A percentile compares a stretch with the other conserved stretches of the same genome.
Conservation (phyloP, 2,888 invertebrate species). For the Nomada flava region DNA sequence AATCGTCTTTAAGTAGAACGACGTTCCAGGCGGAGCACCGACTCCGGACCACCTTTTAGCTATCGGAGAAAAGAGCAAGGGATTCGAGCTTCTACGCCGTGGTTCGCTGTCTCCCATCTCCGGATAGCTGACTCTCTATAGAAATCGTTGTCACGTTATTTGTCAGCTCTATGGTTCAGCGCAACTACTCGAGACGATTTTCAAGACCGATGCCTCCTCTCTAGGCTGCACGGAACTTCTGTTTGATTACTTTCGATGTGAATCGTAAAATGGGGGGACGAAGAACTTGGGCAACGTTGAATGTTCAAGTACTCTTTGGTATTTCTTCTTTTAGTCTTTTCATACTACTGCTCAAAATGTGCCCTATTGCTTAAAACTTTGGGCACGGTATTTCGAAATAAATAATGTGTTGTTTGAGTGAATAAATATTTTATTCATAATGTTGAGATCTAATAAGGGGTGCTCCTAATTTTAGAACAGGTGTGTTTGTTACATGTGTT, state of each 20-base stretch:
- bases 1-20: constrained; percentile 75
- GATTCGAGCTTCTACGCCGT: constrained; percentile 39
- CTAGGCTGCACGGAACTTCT: not conserved
- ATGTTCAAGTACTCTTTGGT: too few relatives aligned
- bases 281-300: too few relatives aligned
- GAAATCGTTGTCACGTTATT: constrained; percentile 60
- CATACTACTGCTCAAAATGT: too few relatives aligned
- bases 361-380: too few relatives aligned
- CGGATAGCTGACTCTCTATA: constrained; percentile 48
- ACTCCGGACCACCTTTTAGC: constrained; percentile 50
- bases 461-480: too few relatives aligned
- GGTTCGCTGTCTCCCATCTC: constrained; percentile 39
- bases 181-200: constrained; percentile 32
- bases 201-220: constrained; percentile 49
- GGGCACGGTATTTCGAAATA: too few relatives aligned
- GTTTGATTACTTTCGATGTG: not conserved
- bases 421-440: too few relatives aligned
- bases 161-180: constrained; percentile 46
- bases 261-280: not conserved
- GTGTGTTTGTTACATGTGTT: too few relatives aligned
- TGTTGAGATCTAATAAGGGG: too few relatives aligned
- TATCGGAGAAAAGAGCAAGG: constrained; percentile 48
- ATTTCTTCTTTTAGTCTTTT: too few relatives aligned
- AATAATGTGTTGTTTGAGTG: too few relatives aligned
- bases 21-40: constrained; percentile 41